phyloP scores from a whole-genome alignment of 2,113 vertebrate genomes.

The Cyanoderma ruficeps region DNA sequence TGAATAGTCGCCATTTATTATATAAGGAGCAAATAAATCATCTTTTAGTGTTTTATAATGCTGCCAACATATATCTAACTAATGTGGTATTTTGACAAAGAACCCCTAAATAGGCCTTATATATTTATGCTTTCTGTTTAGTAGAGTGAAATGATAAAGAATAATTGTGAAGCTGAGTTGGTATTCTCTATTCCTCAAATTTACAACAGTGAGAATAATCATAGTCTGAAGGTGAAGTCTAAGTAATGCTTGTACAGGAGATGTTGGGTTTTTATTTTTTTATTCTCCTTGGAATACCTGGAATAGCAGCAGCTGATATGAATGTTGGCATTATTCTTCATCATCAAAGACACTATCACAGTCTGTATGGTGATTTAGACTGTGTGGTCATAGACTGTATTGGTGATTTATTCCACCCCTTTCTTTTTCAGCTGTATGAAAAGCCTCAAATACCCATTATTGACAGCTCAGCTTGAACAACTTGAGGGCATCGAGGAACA shows the following conservation, averaged over 20 bases:
- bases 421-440: slow-evolving; percentile 86
- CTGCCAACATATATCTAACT: not conserved
- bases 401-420: not conserved
- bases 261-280: not conserved
- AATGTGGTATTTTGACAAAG: not conserved
- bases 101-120: not conserved
- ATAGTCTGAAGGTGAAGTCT: not conserved
- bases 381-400: not conserved
- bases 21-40: not conserved
- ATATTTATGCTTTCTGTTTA: not conserved
- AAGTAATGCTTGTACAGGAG: not conserved
- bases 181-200: not conserved
- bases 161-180: not conserved
- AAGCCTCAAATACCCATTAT: slow-evolving; percentile 86
- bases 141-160: not conserved
- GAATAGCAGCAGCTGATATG: not conserved
- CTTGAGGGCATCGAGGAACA: slow-evolving; percentile 77
- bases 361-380: not conserved
- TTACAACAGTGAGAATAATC: not conserved
- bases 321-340: not conserved
- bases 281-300: not conserved
- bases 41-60: not conserved
- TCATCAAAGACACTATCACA: too few species aligned
- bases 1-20: not conserved
- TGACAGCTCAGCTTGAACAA: slow-evolving; percentile 82